Conservation (phyloP, 2,797 vertebrate species). For the Orestias chungarensis region DNA sequence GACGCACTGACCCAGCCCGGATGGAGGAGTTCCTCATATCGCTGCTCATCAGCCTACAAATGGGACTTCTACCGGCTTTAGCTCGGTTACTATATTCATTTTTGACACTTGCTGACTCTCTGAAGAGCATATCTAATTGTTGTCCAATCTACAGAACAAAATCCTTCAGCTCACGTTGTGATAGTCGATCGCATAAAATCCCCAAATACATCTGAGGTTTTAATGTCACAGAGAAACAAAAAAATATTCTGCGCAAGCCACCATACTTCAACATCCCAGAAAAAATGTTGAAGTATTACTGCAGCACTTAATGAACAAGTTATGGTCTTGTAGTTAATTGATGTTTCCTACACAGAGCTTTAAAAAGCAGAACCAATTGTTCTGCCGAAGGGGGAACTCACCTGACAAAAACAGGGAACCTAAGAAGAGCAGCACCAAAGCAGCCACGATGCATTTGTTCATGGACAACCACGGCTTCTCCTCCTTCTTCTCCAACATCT, state of each 20-base stretch:
- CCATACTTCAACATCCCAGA: not conserved
- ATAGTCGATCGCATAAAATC: too few species aligned
- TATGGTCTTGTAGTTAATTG: not conserved
- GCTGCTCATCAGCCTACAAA: too few species aligned
- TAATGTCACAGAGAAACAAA: not conserved
- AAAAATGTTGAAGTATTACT: not conserved
- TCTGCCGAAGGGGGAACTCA: conserved; percentile 54
- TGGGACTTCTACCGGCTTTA: too few species aligned
- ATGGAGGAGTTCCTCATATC: too few species aligned
- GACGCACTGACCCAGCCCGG: too few species aligned
- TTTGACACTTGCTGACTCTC: too few species aligned
- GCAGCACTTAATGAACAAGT: not conserved
- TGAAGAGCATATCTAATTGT: too few species aligned
- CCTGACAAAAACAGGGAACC: conserved; percentile 82
- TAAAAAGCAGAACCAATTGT: conserved; percentile 24
- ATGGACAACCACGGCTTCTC: conserved; percentile 74
- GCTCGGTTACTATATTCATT: too few species aligned
- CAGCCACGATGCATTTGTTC: conserved; percentile 77
- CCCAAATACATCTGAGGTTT: not conserved
- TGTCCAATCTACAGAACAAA: too few species aligned
- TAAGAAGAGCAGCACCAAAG: conserved; percentile 79
- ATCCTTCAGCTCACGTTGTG: too few species aligned
- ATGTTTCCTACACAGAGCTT: not conserved
- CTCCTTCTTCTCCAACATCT: conserved; percentile 65
- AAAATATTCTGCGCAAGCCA: too few species aligned